phyloP scores from a whole-genome alignment of 2,113 vertebrate genomes.

The Hystrix brachyura region DNA sequence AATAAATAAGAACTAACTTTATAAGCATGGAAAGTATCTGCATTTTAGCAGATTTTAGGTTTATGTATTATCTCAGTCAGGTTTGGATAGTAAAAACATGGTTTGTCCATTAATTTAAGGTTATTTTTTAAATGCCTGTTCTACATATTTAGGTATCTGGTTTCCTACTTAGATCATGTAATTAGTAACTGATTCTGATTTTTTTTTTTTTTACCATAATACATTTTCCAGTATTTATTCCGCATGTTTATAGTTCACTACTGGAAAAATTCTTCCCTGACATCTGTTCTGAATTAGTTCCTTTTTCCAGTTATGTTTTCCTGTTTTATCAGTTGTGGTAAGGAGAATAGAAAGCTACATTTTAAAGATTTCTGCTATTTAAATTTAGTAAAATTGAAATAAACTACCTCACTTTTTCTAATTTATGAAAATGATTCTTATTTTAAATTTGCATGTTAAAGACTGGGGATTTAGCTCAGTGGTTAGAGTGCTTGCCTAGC shows the following conservation, averaged over 20 bases:
- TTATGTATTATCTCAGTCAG: conserved; percentile 51
- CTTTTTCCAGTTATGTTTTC: conserved; percentile 77
- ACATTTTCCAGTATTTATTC: conserved; percentile 82
- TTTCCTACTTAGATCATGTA: conserved; percentile 80
- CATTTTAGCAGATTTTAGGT: conserved; percentile 66
- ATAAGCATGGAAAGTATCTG: conserved; percentile 6
- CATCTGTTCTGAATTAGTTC: conserved; percentile 85
- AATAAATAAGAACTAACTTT: conserved; percentile 42
- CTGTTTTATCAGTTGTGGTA: conserved; percentile 76
- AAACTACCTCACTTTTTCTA: conserved; percentile 37
- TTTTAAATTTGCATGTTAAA: conserved; percentile 52
- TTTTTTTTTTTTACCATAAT: conserved; percentile 66
- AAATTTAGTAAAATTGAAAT: conserved; percentile 66
- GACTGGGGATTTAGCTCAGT: too few species aligned
- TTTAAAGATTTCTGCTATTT: conserved; percentile 68
- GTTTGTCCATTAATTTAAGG: conserved; percentile 66
- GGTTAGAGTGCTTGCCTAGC: too few species aligned
- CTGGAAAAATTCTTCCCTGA: conserved; percentile 72
- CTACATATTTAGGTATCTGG: conserved; percentile 76
- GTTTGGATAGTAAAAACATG: conserved; percentile 50
- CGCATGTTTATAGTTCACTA: conserved; percentile 77
- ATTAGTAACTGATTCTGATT: conserved; percentile 80
- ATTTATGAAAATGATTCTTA: conserved; percentile 67
- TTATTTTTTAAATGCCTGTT: conserved; percentile 69
- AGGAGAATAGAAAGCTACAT: conserved; percentile 75